Conservation (phyloP, 2,113 vertebrate genomes). For the Dromiciops gliroides region DNA sequence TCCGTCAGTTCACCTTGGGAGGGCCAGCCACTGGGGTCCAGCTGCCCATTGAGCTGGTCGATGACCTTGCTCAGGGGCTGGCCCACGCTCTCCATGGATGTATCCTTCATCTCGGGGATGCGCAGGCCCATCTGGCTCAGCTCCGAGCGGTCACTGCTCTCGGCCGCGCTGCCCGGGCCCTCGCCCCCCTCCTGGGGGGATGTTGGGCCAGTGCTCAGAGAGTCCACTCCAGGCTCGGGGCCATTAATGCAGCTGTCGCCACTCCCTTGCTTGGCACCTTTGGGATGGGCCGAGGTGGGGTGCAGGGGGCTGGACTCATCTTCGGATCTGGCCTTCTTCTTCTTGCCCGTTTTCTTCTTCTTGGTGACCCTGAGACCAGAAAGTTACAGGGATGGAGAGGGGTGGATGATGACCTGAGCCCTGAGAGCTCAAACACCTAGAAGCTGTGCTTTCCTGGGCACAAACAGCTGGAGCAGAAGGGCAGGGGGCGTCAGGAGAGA, state of each 20-base stretch:
- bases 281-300: not conserved
- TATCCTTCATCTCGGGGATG: constrained; percentile 94
- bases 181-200: not conserved
- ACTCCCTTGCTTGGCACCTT: constrained; percentile 19
- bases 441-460: not conserved
- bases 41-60: constrained; percentile 88
- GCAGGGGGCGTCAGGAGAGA: not conserved
- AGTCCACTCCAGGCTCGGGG: constrained; percentile 59
- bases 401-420: accelerated
- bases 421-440: not conserved
- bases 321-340: constrained; percentile 86
- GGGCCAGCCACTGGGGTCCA: constrained; percentile 85
- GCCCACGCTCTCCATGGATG: constrained; percentile 92
- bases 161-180: accelerated
- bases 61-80: constrained; percentile 93
- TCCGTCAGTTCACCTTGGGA: constrained; percentile 60
- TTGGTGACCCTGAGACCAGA: constrained; percentile 88
- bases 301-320: not conserved
- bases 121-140: constrained; percentile 80
- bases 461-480: not conserved
- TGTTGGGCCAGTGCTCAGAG: accelerated
- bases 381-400: not conserved
- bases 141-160: constrained; percentile 1
- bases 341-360: constrained; percentile 91
- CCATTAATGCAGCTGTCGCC: not conserved